A percentile compares a stretch with the other conserved stretches of the same genome.
phyloP scores from a whole-genome alignment of 2,888 invertebrate species.

The Philhelius pedissequus region DNA sequence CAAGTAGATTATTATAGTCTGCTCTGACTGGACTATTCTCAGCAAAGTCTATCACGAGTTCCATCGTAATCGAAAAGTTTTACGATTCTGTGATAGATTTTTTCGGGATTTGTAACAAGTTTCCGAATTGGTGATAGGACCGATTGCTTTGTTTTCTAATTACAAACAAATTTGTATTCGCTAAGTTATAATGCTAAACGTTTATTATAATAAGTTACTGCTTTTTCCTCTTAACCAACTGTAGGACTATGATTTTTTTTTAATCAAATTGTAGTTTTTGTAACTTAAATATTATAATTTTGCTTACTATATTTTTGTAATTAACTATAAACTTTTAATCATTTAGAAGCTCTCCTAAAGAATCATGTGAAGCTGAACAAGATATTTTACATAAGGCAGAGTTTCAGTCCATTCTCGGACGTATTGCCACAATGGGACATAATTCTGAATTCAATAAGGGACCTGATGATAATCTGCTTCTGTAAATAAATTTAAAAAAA shows the following conservation, averaged over 20 bases:
- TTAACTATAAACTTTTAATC: not conserved
- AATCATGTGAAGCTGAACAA: conserved; percentile 69
- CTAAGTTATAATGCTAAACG: no score
- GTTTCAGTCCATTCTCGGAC: conserved; percentile 76
- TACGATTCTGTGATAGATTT: no score
- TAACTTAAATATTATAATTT: not conserved
- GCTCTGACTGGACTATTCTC: no score
- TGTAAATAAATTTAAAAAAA: conserved; percentile 80
- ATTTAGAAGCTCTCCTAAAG: conserved; percentile 72
- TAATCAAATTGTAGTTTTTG: conserved; percentile 21
- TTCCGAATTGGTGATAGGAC: no score
- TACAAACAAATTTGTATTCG: no score
- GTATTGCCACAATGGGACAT: conserved; percentile 82
- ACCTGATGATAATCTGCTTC: conserved; percentile 86
- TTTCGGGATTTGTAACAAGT: no score
- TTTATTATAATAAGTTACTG: no score
- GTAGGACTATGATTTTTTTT: conserved; percentile 13
- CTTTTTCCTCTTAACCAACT: not conserved
- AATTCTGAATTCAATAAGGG: conserved; percentile 87
- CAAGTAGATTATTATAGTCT: no score
- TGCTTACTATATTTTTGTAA: not conserved
- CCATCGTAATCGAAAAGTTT: no score
- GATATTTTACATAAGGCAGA: conserved; percentile 71
- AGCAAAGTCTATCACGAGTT: no score
- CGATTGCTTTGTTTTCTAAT: no score